Conservation (phyloP, 2,113 vertebrate genomes). For the Sula dactylatra region DNA sequence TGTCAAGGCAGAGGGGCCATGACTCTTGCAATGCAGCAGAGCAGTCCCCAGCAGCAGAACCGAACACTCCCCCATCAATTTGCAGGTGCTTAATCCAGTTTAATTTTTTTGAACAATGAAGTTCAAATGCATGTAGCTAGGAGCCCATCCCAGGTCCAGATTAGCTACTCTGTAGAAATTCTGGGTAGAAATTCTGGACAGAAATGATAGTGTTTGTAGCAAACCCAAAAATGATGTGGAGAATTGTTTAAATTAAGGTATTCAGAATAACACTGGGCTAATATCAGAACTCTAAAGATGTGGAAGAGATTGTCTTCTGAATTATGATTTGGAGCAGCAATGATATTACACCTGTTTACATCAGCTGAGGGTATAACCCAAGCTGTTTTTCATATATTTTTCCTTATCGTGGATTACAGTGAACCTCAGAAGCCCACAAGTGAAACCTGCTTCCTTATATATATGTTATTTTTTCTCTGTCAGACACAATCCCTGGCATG, state of each 20-base stretch:
- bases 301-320: neutral
- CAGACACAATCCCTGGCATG: neutral
- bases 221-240: neutral
- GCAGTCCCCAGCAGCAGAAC: neutral
- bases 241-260: neutral
- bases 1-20: slow-evolving; percentile 27
- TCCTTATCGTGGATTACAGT: neutral
- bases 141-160: neutral
- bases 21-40: neutral
- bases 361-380: neutral
- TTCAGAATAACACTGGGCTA: neutral
- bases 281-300: neutral
- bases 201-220: neutral
- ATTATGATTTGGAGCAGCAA: neutral
- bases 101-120: neutral
- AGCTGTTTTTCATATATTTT: neutral
- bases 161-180: neutral
- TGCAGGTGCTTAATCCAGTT: neutral
- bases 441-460: neutral
- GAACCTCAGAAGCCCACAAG: neutral
- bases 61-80: neutral
- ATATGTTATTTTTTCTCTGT: neutral
- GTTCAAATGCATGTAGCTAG: neutral
- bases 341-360: neutral
- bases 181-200: neutral